Conservation (phyloP, 2,888 invertebrate genomes). For the Ceriagrion tenellum region DNA sequence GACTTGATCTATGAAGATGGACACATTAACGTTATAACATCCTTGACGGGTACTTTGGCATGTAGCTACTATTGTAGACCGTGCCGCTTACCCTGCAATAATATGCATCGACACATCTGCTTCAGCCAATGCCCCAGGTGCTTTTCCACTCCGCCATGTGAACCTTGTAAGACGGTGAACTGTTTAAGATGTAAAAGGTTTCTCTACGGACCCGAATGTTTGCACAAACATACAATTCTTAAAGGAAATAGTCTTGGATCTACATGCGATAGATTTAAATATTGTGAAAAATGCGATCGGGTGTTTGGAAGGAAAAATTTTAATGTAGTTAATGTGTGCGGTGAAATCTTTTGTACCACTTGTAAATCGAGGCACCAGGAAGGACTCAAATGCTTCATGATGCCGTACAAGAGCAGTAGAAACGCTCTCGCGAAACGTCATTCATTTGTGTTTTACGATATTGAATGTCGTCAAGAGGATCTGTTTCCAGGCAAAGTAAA, state of each 20-base stretch:
- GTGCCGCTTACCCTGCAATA: neutral
- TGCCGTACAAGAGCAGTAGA: neutral
- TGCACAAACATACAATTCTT: neutral
- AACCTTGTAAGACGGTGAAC: neutral
- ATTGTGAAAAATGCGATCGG: neutral
- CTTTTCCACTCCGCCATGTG: neutral
- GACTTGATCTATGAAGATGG: neutral
- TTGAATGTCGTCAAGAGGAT: constrained; percentile 13
- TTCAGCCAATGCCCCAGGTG: neutral
- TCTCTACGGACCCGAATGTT: neutral
- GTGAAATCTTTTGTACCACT: neutral
- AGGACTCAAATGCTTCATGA: neutral
- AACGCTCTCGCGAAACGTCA: neutral
- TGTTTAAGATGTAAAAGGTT: neutral
- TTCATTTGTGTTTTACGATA: constrained; percentile 30
- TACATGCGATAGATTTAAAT: neutral
- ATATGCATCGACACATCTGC: neutral
- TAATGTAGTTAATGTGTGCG: neutral
- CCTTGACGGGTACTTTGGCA: neutral
- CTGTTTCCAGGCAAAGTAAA: neutral
- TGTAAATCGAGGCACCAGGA: neutral
- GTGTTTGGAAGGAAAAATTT: neutral
- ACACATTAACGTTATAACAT: neutral
- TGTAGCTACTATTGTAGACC: neutral
- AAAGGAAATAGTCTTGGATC: no score